Evolutionary conservation across 2,888 invertebrate species (phyloP).

Genomic region (Cactoblastis cactorum): DNA sequence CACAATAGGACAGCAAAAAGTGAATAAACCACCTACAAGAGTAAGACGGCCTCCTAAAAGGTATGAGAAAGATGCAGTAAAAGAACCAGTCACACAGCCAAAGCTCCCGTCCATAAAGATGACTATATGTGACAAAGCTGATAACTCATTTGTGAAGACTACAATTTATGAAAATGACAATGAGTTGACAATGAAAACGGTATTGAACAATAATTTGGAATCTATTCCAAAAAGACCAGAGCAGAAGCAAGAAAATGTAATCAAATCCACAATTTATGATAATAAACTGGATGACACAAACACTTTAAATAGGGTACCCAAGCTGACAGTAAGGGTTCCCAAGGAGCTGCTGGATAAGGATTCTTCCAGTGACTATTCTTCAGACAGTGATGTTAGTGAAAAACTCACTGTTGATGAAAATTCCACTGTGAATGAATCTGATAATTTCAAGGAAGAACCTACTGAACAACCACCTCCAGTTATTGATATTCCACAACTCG

Average conservation of each 20-base stretch:
- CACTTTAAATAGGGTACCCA: conserved; percentile 81
- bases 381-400: conserved; percentile 81
- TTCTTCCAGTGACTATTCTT: conserved; percentile 74
- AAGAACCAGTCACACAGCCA: conserved; percentile 32
- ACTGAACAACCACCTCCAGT: conserved; percentile 10
- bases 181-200: conserved; percentile 57
- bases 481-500: not conserved
- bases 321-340: conserved; percentile 83
- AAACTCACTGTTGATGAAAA: conserved; percentile 80
- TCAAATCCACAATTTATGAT: conserved; percentile 72
- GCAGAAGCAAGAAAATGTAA: conserved; percentile 54
- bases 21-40: conserved; percentile 60
- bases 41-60: conserved; percentile 65
- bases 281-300: conserved; percentile 65
- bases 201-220: conserved; percentile 65
- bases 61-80: conserved; percentile 51
- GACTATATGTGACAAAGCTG: conserved; percentile 74
- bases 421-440: conserved; percentile 38
- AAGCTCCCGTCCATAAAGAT: conserved; percentile 69
- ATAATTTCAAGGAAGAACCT: conserved; percentile 23
- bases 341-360: conserved; percentile 78
- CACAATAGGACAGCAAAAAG: conserved; percentile 56
- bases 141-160: conserved; percentile 70
- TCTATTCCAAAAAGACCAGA: conserved; percentile 41
- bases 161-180: conserved; percentile 65